Base-by-base conservation (phyloP, 2,888 invertebrate species). In the Tenthredo notha region DNA sequence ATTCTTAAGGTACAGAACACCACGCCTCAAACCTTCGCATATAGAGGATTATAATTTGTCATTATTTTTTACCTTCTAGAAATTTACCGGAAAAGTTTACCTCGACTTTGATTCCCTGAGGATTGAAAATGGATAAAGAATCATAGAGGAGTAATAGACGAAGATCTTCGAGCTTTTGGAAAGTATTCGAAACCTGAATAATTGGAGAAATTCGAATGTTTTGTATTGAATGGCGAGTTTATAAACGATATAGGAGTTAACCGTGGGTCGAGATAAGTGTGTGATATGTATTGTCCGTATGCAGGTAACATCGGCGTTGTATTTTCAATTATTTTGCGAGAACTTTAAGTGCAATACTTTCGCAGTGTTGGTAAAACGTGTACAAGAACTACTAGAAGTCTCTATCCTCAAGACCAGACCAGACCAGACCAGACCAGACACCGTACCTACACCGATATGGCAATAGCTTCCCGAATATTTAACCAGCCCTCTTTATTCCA, bases 371-470 rank as follows among this genome's bases (percentile, higher is more conserved):
- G 77, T 50, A 25, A 29, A 54, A 77, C 54, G 54, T 7, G 29
- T 50, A 50, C 77, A 18, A 77, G 33, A 50, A 77, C 77, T 77
- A 54, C n/a, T 77, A 77, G 77, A 77, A 77, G 54, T 77, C 50
- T 77, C 54, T 77, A 77, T 77, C 54, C 29, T 15, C 77, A 47
- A 75, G 43, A 25, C 33, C 2, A 33, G 47, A 47, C 50, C 50
- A 50, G 50, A 50, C 50, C 77, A 54, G 77, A 50, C 50, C 50
- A 50, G 50, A 50, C 50, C 77, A 54, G 77, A 50, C 50, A 33
- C 25, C 10, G 15, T 74, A 21, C 72, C 9, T 40, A 72, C 29
- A 50, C 75, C 50, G 50, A 47, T 75, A 40, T 29, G 77, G 77
- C 33, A 54, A 77, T 77, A 29, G 47, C 77, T 77, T 77, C 54